Percentiles rank a stretch among this genome's conserved stretches.
Conservation (phyloP, 2,113 vertebrate genomes). For the Pogona vitticeps region DNA sequence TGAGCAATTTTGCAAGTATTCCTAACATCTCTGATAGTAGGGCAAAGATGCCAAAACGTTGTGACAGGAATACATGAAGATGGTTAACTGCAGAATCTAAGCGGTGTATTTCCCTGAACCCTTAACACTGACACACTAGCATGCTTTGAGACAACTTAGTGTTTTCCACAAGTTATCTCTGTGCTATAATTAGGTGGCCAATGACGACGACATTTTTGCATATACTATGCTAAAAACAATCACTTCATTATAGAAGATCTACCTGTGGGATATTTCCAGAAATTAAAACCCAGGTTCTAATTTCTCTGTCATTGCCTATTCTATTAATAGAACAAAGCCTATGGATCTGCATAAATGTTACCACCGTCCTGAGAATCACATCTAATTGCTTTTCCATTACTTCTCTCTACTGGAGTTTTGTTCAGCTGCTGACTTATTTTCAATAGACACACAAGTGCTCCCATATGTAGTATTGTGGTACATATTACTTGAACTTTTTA, state of each 20-base stretch:
- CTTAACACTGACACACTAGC: constrained; percentile 28
- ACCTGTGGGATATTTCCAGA: constrained; percentile 44
- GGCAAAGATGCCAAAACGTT: not conserved
- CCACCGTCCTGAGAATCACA: constrained; percentile 34
- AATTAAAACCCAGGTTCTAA: constrained; percentile 33
- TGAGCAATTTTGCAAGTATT: too few relatives aligned
- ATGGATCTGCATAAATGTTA: constrained; percentile 32
- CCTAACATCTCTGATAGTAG: too few relatives aligned
- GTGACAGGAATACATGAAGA: not conserved
- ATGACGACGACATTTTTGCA: constrained; percentile 34
- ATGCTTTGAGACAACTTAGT: not conserved
- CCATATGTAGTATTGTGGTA: not conserved
- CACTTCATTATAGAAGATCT: constrained; percentile 40
- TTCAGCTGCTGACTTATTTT: constrained; percentile 15
- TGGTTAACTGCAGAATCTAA: not conserved
- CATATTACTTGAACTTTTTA: not conserved
- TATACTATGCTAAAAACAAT: constrained; percentile 39
- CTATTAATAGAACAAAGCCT: constrained; percentile 34
- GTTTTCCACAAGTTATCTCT: constrained; percentile 32
- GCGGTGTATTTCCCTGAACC: constrained; percentile 8
- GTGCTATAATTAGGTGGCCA: constrained; percentile 46
- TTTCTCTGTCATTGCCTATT: constrained; percentile 42
- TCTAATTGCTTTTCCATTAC: constrained; percentile 27
- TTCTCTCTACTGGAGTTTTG: not conserved
- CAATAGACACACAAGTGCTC: not conserved